Percentiles rank a stretch among this genome's conserved stretches.
These are phyloP conservation scores for Pyralis farinalis DNA, from an alignment of 2,888 invertebrate genomes.

Conservation along the genomic window DNA sequence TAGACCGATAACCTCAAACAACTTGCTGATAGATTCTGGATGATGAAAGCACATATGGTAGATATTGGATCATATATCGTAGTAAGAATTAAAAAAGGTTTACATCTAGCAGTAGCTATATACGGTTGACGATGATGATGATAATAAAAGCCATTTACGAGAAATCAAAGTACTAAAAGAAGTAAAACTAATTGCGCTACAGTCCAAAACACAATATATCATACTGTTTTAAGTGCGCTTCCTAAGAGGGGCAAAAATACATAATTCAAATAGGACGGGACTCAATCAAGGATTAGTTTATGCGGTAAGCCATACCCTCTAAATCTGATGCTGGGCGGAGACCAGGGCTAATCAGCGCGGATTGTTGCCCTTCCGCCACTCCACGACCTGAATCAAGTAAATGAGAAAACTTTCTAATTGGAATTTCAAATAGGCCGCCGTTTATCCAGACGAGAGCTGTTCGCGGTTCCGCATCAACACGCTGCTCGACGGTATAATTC, in stretches of 20 bases:
- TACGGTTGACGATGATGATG: too few relatives aligned
- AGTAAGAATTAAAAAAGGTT: too few relatives aligned
- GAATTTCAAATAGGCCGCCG: slow-evolving; percentile 77
- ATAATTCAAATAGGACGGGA: slow-evolving; percentile 52
- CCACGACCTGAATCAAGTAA: slow-evolving; percentile 76
- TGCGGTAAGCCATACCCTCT: slow-evolving; percentile 63
- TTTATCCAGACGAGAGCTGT: slow-evolving; percentile 70
- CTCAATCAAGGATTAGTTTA: slow-evolving; percentile 63
- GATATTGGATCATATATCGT: too few relatives aligned
- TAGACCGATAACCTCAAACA: too few relatives aligned
- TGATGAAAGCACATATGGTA: too few relatives aligned
- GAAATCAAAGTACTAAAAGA: too few relatives aligned
- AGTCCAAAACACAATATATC: too few relatives aligned
- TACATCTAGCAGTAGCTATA: too few relatives aligned
- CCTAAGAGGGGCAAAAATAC: slow-evolving; percentile 28
- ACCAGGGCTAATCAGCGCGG: slow-evolving; percentile 72
- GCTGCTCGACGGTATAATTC: slow-evolving; percentile 52
- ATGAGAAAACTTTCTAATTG: slow-evolving; percentile 81
- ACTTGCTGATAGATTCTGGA: too few relatives aligned
- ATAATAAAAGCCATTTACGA: too few relatives aligned
- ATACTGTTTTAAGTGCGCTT: too few relatives aligned
- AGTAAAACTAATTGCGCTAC: too few relatives aligned
- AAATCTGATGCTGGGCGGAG: slow-evolving; percentile 66
- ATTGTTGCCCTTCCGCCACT: slow-evolving; percentile 75
- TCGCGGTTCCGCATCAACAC: slow-evolving; percentile 60